Evolutionary conservation across 2,113 vertebrate species (phyloP).

Genomic region (Chinchilla lanigera): DNA sequence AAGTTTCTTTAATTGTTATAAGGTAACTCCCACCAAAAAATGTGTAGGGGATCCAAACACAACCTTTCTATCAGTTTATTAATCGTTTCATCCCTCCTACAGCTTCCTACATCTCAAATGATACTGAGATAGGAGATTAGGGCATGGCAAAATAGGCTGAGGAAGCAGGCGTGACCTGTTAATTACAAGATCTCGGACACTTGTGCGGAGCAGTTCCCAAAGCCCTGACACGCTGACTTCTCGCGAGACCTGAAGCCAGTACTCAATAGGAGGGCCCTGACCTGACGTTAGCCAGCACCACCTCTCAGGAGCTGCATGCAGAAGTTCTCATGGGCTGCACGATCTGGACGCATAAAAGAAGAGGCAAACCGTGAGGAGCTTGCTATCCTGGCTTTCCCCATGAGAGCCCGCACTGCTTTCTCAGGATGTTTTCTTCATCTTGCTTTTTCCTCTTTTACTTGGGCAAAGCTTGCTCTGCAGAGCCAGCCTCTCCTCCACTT

Average conservation of each 20-base stretch:
- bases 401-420: neutral
- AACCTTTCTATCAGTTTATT: neutral
- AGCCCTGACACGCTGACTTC: neutral
- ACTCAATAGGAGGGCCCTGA: neutral
- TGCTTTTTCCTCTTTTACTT: neutral
- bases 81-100: neutral
- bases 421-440: neutral
- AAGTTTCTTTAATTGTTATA: neutral
- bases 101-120: neutral
- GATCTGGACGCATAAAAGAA: neutral
- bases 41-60: neutral
- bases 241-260: neutral
- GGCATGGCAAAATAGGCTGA: neutral
- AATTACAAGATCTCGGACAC: neutral
- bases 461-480: neutral
- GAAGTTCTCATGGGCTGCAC: neutral
- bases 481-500: neutral
- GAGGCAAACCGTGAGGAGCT: neutral
- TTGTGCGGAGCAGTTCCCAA: neutral
- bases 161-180: neutral
- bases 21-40: neutral
- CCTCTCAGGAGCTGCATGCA: neutral
- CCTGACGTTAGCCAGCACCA: neutral
- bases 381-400: neutral
- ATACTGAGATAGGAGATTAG: neutral